Base-by-base conservation (phyloP, 1,140 invertebrate species). In the Phymastichus coffea region DNA sequence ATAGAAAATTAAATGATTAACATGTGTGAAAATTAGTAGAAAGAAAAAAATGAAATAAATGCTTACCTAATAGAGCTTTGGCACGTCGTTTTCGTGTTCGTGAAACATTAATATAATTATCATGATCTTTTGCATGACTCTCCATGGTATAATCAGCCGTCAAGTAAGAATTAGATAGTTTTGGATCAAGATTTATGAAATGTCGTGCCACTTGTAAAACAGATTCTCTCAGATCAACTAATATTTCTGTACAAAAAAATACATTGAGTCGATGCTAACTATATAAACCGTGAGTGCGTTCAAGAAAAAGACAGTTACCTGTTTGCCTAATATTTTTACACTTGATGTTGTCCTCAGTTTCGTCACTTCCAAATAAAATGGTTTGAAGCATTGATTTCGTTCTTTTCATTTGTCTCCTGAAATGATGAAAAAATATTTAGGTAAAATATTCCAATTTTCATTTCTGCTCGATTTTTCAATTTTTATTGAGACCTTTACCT, bases 311-410 rank as follows among this genome's bases (percentile, higher is more conserved):
- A n/a, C 17, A 63, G 37, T 48, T 70, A 89, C 89, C 78, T 62
- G 91, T 93, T 81, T 99, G 97, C 59, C 93, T 87, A 54, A 99
- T 93, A 83, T 99, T 99, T 81, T 99, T 99, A 54, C 89, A 93
- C 75, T 95, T 94, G 19, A 91, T 83, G 75, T 95, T 93, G 66
- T 94, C 91, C 74, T 87, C 87, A 59, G 81, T 82, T 70, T 88
- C 86, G 40, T 84, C 81, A 60, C 84, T 85, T 43, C 93, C 92
- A 82, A 97, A 97, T 10, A 97, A 80, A 68, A 97, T 86, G 51
- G 92, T 84, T 74, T 95, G 93, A 43, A 97, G 84, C 56, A 97
- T 86, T 0, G 95, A 97, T 80, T 96, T 95, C 52, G 84, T 93
- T 70, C 93, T 89, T 69, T 93, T 93, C 59, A 99, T 85, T 81